These are phyloP conservation scores for Scartelaos histophorus DNA, from an alignment of 2,113 vertebrate genomes.

Conservation along the genomic window DNA sequence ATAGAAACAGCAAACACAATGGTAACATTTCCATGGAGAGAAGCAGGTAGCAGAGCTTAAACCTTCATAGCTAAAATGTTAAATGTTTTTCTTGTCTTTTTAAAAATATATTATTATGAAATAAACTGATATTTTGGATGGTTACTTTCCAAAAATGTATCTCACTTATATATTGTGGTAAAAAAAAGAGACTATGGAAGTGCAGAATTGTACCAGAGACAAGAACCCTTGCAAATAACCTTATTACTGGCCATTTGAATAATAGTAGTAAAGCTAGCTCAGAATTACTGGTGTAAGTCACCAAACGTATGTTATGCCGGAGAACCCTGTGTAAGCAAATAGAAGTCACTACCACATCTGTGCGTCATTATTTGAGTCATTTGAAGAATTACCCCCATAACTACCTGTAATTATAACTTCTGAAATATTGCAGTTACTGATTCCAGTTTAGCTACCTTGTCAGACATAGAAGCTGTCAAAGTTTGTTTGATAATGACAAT, in stretches of 20 bases:
- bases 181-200: neutral
- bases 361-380: conserved; percentile 2
- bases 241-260: neutral
- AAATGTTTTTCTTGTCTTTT: no score
- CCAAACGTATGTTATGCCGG: neutral
- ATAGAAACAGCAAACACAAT: no score
- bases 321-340: neutral
- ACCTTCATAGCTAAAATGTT: no score
- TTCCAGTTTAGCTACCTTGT: neutral
- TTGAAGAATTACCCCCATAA: neutral
- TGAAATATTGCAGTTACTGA: neutral
- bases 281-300: neutral
- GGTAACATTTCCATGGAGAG: no score
- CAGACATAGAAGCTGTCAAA: neutral
- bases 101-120: no score
- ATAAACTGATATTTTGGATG: no score
- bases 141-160: no score
- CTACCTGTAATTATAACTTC: neutral
- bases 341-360: neutral
- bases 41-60: no score
- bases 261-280: neutral
- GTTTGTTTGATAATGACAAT: neutral
- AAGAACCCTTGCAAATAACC: neutral
- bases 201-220: neutral
- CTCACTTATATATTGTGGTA: neutral